phyloP scores from a whole-genome alignment of 2,888 invertebrate genomes.

The Drosophila mayaguana region DNA sequence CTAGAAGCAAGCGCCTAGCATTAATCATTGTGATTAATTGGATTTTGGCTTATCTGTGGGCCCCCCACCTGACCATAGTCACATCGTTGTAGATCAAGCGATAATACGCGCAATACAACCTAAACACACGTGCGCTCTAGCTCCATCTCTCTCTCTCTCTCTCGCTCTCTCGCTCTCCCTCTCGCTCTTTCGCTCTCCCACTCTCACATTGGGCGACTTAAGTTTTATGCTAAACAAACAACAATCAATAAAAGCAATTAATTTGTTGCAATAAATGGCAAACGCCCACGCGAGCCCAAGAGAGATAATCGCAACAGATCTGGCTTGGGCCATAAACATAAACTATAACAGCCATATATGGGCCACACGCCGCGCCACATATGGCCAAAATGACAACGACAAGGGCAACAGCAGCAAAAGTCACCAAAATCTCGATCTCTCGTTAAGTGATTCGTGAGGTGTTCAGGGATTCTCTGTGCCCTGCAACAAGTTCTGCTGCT shows the following conservation, averaged over 20 bases:
- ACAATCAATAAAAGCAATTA: conserved; percentile 69
- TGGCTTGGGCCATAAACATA: conserved; percentile 15
- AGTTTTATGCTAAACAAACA: conserved; percentile 56
- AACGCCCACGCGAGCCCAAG: conserved; percentile 13
- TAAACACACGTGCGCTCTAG: not conserved
- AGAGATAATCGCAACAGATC: conserved; percentile 4
- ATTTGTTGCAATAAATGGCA: conserved; percentile 47
- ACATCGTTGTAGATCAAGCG: conserved; percentile 30
- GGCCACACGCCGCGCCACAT: conserved; percentile 19
- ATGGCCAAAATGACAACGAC: not conserved
- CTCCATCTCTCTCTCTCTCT: not conserved
- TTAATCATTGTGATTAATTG: conserved; percentile 54
- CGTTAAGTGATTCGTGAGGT: conserved; percentile 1
- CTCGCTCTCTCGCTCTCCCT: not conserved
- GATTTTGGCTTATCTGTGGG: conserved; percentile 37
- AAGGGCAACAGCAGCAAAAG: conserved; percentile 2
- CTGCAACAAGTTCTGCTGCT: conserved; percentile 66
- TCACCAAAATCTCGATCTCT: not conserved
- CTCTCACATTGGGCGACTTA: conserved; percentile 36
- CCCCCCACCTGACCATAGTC: conserved; percentile 33
- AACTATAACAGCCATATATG: conserved; percentile 44
- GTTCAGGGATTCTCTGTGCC: conserved; percentile 29
- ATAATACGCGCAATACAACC: conserved; percentile 16
- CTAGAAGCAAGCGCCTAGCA: conserved; percentile 8
- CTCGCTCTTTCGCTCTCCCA: not conserved